These are phyloP conservation scores for Antennarius maculatus DNA, from an alignment of 2,797 vertebrate genomes.

Conservation along the genomic window DNA sequence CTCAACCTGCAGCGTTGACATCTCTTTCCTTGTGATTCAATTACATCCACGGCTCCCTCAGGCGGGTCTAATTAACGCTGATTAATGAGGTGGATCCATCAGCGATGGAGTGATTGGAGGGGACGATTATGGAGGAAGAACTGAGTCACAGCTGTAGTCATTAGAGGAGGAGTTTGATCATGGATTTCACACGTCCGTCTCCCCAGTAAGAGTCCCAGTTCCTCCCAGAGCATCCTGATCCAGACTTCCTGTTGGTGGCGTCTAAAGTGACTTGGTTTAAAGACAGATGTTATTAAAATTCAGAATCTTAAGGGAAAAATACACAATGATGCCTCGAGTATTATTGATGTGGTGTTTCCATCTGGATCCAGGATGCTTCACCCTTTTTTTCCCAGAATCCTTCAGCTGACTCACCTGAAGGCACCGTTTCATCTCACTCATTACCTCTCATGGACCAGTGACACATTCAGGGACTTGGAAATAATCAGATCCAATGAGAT, in stretches of 20 bases:
- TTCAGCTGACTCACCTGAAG: slow-evolving; percentile 14
- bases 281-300: no score
- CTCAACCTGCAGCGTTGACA: slow-evolving; percentile 38
- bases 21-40: slow-evolving; percentile 63
- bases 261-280: no score
- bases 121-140: slow-evolving; percentile 48
- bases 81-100: slow-evolving; percentile 65
- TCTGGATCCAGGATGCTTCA: no score
- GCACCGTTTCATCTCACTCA: slow-evolving; percentile 2
- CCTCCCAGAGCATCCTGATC: no score
- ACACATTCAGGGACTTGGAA: neutral
- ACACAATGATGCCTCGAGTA: no score
- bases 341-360: no score
- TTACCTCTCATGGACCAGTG: neutral
- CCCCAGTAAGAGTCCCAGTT: no score
- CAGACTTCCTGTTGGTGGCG: no score
- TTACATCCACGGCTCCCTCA: slow-evolving; percentile 51
- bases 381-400: no score
- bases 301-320: no score
- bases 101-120: slow-evolving; percentile 57
- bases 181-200: no score
- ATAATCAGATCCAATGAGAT: no score
- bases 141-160: slow-evolving; percentile 29
- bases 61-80: slow-evolving; percentile 67
- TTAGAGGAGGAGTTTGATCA: slow-evolving; percentile 21